phyloP scores from a whole-genome alignment of 2,888 invertebrate species.

The Ophion costatus region DNA sequence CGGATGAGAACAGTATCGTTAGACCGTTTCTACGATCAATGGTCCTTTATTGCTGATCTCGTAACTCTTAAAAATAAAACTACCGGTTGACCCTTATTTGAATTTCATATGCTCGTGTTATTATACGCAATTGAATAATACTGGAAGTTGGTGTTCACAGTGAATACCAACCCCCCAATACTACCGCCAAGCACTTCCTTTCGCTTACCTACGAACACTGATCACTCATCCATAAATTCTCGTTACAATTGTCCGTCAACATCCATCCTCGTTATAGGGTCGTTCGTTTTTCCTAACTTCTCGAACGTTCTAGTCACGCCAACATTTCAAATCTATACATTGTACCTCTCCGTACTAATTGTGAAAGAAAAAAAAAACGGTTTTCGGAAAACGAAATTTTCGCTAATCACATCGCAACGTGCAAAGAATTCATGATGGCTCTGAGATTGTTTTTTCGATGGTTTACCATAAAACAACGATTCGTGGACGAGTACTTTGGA shows the following conservation, averaged over 20 bases:
- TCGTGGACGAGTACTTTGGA: background rate
- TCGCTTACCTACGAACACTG: background rate
- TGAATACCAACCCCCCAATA: background rate
- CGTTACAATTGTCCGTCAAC: too few species aligned
- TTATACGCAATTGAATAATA: background rate
- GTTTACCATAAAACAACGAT: background rate
- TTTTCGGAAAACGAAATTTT: background rate
- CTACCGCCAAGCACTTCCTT: background rate
- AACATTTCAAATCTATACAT: background rate
- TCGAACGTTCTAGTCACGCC: background rate
- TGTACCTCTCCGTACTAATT: background rate
- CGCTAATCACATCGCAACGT: background rate
- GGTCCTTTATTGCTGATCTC: background rate
- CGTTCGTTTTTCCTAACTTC: too few species aligned
- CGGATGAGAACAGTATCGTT: slow-evolving; percentile 5
- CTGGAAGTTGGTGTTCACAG: background rate
- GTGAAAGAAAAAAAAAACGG: background rate
- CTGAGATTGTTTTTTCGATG: background rate
- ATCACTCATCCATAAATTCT: too few species aligned
- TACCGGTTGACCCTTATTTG: background rate
- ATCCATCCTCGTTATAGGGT: too few species aligned
- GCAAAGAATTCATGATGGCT: background rate
- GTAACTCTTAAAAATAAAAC: background rate
- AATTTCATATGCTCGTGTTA: background rate
- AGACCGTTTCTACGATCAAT: slow-evolving; percentile 8